Conservation (phyloP, 1,140 invertebrate species). For the Macrotrachela quadricornifera region DNA sequence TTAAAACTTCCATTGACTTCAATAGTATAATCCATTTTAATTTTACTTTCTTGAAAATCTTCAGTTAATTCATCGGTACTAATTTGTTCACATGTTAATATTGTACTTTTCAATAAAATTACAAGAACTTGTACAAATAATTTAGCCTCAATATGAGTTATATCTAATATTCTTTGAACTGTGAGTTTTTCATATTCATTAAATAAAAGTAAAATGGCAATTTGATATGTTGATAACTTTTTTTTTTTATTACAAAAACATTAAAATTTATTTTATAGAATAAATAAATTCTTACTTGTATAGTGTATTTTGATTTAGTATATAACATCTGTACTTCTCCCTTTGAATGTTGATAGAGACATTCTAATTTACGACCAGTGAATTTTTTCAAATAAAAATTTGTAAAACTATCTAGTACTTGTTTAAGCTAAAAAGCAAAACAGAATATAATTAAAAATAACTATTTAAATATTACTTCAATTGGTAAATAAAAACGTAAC, state of each 20-base stretch:
- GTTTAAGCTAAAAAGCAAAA: conserved; percentile 13
- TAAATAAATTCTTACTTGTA: conserved; percentile 26
- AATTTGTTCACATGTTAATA: conserved; percentile 34
- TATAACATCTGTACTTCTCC: conserved; percentile 88
- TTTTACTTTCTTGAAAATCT: too few species aligned
- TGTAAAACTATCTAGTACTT: conserved; percentile 52
- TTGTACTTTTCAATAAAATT: conserved; percentile 58
- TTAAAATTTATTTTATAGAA: not conserved
- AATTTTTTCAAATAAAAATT: conserved; percentile 83
- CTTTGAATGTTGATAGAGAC: conserved; percentile 93
- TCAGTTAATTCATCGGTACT: too few species aligned
- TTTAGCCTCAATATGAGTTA: conserved; percentile 63
- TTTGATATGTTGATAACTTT: conserved; percentile 82
- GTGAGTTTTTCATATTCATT: conserved; percentile 64
- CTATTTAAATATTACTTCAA: conserved; percentile 40
- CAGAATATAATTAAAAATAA: conserved; percentile 2
- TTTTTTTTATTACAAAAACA: not conserved
- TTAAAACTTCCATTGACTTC: too few species aligned
- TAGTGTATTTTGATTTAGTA: conserved; percentile 45
- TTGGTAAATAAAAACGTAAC: conserved; percentile 66
- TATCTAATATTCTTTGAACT: conserved; percentile 61
- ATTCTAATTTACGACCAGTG: conserved; percentile 85
- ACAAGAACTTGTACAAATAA: conserved; percentile 48
- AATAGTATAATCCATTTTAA: too few species aligned
- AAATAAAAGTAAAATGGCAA: conserved; percentile 87